These are phyloP conservation scores for Phyllotreta cruciferae DNA, from an alignment of 2,888 invertebrate species.

Conservation along the genomic window DNA sequence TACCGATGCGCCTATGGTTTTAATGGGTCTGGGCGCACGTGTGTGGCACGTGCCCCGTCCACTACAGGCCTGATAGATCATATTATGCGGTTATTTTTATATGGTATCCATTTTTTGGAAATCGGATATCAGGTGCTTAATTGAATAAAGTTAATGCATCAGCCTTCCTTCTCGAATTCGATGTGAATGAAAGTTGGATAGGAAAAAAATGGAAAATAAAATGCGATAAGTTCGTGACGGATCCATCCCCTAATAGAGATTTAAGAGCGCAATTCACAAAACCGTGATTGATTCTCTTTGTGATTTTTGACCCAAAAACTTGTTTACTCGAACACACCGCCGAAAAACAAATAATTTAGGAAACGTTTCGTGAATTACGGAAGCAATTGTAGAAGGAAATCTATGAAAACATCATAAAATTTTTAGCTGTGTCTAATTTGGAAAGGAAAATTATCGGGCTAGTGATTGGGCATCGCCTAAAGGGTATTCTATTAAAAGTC, in stretches of 20 bases:
- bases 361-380: slow-evolving; percentile 16
- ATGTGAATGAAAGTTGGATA: neutral
- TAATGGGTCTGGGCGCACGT: slow-evolving; percentile 46
- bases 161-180: neutral
- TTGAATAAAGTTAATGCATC: slow-evolving; percentile 11
- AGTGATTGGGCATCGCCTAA: neutral
- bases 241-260: slow-evolving; percentile 7
- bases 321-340: slow-evolving; percentile 12
- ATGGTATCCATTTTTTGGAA: slow-evolving; percentile 37
- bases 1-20: slow-evolving; percentile 4
- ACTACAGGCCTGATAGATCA: slow-evolving; percentile 38
- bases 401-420: slow-evolving; percentile 3
- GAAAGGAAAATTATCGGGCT: neutral
- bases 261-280: slow-evolving; percentile 14
- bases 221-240: slow-evolving; percentile 12
- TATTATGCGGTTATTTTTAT: slow-evolving; percentile 36
- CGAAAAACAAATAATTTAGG: slow-evolving; percentile 23
- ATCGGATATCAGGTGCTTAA: slow-evolving; percentile 42
- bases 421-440: slow-evolving; percentile 1
- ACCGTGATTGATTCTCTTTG: slow-evolving; percentile 17
- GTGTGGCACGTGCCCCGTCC: slow-evolving; percentile 51
- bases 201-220: neutral
- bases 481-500: slow-evolving; percentile 4
- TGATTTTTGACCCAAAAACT: slow-evolving; percentile 22
- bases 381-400: slow-evolving; percentile 15